These are phyloP conservation scores for Drosophila neocordata DNA, from an alignment of 1,140 invertebrate genomes.

Conservation along the genomic window DNA sequence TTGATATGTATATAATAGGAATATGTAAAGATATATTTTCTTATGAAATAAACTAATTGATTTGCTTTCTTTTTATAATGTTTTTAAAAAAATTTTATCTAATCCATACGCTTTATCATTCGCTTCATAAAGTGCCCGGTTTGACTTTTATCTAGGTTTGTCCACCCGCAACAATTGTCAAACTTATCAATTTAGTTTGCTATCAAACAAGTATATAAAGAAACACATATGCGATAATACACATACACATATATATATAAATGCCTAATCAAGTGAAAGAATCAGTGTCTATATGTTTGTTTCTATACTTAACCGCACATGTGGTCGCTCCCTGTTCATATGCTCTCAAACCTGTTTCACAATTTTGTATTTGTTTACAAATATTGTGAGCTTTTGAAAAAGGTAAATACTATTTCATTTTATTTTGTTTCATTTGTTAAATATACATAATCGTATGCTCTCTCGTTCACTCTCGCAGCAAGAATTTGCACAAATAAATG, in stretches of 20 bases:
- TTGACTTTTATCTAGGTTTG: neutral
- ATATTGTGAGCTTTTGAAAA: neutral
- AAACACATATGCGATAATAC: too few species aligned
- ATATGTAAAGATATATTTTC: neutral
- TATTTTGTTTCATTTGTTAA: neutral
- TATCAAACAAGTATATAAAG: neutral
- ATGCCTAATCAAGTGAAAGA: neutral
- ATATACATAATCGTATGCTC: neutral
- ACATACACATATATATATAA: neutral
- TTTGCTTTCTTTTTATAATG: neutral
- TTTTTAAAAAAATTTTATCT: neutral
- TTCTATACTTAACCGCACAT: neutral
- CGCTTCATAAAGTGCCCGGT: neutral
- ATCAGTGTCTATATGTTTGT: neutral
- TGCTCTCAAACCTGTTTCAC: constrained; percentile 20
- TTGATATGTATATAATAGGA: neutral
- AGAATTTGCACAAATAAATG: constrained; percentile 1
- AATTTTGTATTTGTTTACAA: constrained; percentile 10
- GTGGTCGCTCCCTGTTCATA: neutral
- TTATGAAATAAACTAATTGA: neutral
- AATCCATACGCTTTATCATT: neutral
- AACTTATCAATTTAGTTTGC: too few species aligned
- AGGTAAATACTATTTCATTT: neutral
- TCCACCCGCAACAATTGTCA: neutral
- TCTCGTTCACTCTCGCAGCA: neutral